Conservation (phyloP, 2,797 vertebrate species). For the Psittacula echo region DNA sequence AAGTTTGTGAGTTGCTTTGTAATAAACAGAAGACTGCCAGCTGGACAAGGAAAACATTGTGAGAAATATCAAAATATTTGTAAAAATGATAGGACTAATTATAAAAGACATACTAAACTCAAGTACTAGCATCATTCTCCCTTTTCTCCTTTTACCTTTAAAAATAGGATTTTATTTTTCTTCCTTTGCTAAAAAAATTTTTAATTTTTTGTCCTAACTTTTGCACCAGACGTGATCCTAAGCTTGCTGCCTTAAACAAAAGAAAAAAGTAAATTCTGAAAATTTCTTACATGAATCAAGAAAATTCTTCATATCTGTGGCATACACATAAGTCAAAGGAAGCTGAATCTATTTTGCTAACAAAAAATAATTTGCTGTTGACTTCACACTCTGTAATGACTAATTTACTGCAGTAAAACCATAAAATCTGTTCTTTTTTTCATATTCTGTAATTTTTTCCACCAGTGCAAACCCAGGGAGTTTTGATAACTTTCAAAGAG, state of each 20-base stretch:
- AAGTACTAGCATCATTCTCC: neutral
- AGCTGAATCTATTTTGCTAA: neutral
- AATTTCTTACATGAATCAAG: neutral
- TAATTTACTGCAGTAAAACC: neutral
- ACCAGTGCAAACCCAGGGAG: neutral
- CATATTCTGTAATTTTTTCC: neutral
- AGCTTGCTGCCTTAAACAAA: neutral
- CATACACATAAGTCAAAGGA: neutral
- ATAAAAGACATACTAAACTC: neutral
- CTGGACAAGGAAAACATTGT: neutral
- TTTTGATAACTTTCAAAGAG: neutral
- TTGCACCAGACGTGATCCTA: neutral
- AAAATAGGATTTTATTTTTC: neutral
- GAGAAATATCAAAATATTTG: neutral
- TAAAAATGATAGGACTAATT: neutral
- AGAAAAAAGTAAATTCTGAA: neutral
- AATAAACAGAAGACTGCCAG: neutral
- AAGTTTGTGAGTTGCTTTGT: neutral
- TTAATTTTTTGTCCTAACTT: neutral
- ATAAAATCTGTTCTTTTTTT: neutral
- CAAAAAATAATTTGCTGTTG: neutral
- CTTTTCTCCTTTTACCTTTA: neutral
- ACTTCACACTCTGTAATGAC: neutral
- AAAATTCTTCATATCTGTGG: neutral
- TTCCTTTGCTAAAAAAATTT: neutral